phyloP scores from a whole-genome alignment of 2,797 vertebrate genomes.

The Chelon labrosus region DNA sequence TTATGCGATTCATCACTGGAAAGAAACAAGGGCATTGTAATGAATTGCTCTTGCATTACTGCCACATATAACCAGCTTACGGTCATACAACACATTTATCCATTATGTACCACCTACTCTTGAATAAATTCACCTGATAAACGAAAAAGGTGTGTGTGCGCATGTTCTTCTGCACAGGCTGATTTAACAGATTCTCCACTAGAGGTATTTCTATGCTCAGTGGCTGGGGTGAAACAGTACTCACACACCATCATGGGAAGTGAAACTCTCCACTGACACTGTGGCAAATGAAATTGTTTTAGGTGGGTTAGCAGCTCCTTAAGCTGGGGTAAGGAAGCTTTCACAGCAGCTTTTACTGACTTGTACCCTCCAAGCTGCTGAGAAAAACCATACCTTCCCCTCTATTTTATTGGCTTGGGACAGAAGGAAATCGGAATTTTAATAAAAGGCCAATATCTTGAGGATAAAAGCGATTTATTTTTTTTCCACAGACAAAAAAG shows the following conservation, averaged over 20 bases:
- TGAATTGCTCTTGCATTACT: not conserved
- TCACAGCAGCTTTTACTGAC: conserved; percentile 47
- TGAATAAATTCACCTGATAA: not conserved
- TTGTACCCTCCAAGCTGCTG: conserved; percentile 23
- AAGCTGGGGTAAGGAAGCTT: conserved; percentile 34
- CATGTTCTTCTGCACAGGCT: not conserved
- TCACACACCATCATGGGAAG: conserved; percentile 31
- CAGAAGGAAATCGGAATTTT: conserved; percentile 47
- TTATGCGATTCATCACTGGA: too few relatives aligned
- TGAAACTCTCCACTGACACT: conserved; percentile 48
- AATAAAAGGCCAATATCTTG: conserved; percentile 53
- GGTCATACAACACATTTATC: not conserved
- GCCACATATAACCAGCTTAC: not conserved
- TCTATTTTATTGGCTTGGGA: conserved; percentile 40
- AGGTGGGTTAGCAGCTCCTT: conserved; percentile 59
- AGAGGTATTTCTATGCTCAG: conserved; percentile 22
- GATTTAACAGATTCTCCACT: conserved; percentile 23
- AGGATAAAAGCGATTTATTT: conserved; percentile 46
- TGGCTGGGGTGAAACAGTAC: conserved; percentile 13
- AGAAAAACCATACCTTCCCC: conserved; percentile 27
- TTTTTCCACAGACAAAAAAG: conserved; percentile 7
- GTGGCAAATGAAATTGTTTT: conserved; percentile 65
- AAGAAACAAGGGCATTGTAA: too few relatives aligned
- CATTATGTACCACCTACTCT: too few relatives aligned
- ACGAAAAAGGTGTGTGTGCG: not conserved